Base-by-base conservation (phyloP, 2,113 vertebrate genomes). In the Lepus europaeus region DNA sequence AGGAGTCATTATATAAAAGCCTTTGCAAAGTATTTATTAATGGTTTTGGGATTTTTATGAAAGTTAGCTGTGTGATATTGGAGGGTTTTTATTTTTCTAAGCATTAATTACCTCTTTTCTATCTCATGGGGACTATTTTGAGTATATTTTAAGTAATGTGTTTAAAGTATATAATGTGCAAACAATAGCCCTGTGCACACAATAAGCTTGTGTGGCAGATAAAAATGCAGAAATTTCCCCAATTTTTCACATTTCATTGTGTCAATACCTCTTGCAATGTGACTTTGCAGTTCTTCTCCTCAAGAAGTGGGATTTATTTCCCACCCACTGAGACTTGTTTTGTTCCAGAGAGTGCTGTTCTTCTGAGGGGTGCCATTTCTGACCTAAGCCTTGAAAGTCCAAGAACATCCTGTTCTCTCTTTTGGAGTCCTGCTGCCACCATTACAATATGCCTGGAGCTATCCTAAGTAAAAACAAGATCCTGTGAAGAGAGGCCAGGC, bases 21-120 rank as follows among this genome's bases (percentile, higher is more conserved):
- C 14, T 77, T 49, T 85, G 56, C n/a, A 90, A 81, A 88, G 61
- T 81, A 27, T 78, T 73, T 85, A 61, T 88, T 82, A 61, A 72
- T 87, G 81, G 66, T 81, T 70, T 92, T 86, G 27, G 73, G 68
- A 72, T 81, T 78, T 95, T 86, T 72, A 39, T 89, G 63, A 72
- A 59, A 0, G 19, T 63, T 86, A 78, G 13, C 25, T 83, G 4
- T 90, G 4, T 87, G 53, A n/a, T 83, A 89, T 69, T 76, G 39
- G 33, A 9, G 64, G 22, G 36, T 63, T 70, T 87, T 93, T 51
- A 68, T 36, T 82, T 90, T 27, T 90, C 89, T 79, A 83, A 86
- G 56, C 78, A 66, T 86, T 94, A 80, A 66, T 74, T 86, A 76
- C 22, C 7, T 90, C 29, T 92, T 89, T 1, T 17, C 74, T 88